Evolutionary conservation across 2,888 invertebrate species (phyloP).

Genomic region (Sarcophaga carnaria): DNA sequence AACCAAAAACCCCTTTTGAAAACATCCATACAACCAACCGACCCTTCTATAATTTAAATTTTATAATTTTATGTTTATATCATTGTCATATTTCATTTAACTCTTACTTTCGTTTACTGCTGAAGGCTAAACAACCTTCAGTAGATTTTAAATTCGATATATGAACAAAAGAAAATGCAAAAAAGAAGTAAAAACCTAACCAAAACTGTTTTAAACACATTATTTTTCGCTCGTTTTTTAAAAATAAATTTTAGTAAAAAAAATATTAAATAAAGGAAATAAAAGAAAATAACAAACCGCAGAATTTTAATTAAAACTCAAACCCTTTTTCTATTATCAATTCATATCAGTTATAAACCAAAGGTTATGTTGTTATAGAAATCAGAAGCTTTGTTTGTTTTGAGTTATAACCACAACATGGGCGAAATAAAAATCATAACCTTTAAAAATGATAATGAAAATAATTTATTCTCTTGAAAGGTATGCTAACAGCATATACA

Average conservation of each 20-base stretch:
- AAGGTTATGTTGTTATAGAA: slow-evolving; percentile 3
- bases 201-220: slow-evolving; percentile 59
- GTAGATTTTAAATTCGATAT: slow-evolving; percentile 20
- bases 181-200: slow-evolving; percentile 37
- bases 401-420: neutral
- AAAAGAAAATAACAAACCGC: slow-evolving; percentile 20
- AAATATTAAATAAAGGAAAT: slow-evolving; percentile 50
- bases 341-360: slow-evolving; percentile 22
- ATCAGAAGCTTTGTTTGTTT: neutral
- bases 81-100: slow-evolving; percentile 33
- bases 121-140: slow-evolving; percentile 13
- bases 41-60: slow-evolving; percentile 24
- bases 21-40: slow-evolving; percentile 22
- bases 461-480: slow-evolving; percentile 3
- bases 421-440: slow-evolving; percentile 7
- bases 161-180: slow-evolving; percentile 17
- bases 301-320: neutral
- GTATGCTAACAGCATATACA: slow-evolving; percentile 4
- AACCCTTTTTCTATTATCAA: slow-evolving; percentile 7
- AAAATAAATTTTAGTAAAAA: slow-evolving; percentile 46
- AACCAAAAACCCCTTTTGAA: slow-evolving; percentile 14
- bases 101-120: slow-evolving; percentile 14
- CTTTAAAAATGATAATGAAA: slow-evolving; percentile 7
- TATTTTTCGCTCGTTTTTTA: slow-evolving; percentile 27
- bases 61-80: slow-evolving; percentile 30